These are phyloP conservation scores for human DNA, from an alignment of 2,113 vertebrate genomes.

Conservation along the genomic window DNA sequence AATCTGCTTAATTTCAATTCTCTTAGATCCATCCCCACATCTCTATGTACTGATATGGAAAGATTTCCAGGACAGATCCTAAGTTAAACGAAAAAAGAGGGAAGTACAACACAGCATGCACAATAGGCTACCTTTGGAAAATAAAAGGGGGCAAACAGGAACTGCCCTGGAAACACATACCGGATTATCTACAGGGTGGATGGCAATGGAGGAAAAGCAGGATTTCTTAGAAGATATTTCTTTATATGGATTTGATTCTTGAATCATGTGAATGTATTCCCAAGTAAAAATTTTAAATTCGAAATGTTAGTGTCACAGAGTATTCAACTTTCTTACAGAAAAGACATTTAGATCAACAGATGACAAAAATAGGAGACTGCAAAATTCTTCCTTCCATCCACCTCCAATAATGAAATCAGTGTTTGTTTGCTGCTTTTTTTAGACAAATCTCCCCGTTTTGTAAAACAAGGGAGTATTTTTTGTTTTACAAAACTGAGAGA, in stretches of 20 bases:
- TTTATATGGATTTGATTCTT: neutral
- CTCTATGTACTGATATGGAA: neutral
- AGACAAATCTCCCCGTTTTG: neutral
- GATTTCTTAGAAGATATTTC: neutral
- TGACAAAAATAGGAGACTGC: neutral
- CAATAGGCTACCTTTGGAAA: neutral
- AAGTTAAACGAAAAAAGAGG: too few species aligned
- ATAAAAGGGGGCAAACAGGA: neutral
- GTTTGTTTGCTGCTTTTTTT: neutral
- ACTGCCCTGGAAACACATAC: neutral
- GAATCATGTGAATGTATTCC: neutral
- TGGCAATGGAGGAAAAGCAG: neutral
- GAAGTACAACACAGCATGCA: neutral
- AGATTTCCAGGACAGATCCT: neutral
- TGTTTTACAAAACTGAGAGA: neutral
- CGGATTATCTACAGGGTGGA: neutral
- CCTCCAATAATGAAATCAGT: neutral
- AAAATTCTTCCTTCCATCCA: neutral
- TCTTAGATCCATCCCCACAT: neutral
- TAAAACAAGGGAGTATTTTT: too few species aligned
- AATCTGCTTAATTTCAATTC: neutral
- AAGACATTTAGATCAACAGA: conserved; percentile 2
- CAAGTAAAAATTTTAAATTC: conserved; percentile 27
- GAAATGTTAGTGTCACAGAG: neutral
- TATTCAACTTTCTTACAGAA: conserved; percentile 17